Percentiles rank a stretch among this genome's conserved stretches.
phyloP scores from a whole-genome alignment of 2,113 vertebrate species.

The Mugil cephalus region DNA sequence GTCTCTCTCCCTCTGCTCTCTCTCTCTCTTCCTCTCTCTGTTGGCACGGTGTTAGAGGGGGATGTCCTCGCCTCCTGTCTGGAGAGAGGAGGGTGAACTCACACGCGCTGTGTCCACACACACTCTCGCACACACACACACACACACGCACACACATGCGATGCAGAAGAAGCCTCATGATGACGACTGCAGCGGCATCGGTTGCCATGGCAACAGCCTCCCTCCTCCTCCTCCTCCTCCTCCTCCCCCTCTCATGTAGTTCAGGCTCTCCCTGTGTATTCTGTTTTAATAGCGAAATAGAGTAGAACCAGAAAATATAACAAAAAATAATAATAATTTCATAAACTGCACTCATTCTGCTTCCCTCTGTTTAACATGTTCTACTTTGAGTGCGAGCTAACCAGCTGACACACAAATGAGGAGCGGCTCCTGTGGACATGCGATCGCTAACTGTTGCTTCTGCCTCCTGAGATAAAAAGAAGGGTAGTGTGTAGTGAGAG shows the following conservation, averaged over 20 bases:
- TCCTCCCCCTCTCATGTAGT: conserved; percentile 31
- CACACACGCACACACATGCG: conserved; percentile 44
- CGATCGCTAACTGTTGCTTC: conserved; percentile 75
- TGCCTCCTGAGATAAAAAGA: conserved; percentile 48
- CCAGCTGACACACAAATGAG: background rate
- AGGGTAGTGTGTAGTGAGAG: conserved; percentile 12
- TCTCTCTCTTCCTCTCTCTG: conserved; percentile 49
- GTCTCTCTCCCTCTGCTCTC: conserved; percentile 44
- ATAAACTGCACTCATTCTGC: background rate
- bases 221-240: conserved; percentile 9
- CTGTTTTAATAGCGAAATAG: conserved; percentile 55
- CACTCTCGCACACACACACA: conserved; percentile 26
- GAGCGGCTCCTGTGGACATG: conserved; percentile 17
- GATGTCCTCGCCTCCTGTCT: conserved; percentile 80
- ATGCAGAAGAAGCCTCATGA: conserved; percentile 72
- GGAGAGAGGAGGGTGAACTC: conserved; percentile 70
- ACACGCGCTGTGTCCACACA: conserved; percentile 42
- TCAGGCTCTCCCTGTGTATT: conserved; percentile 39
- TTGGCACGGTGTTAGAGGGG: conserved; percentile 74
- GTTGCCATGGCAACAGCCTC: conserved; percentile 77
- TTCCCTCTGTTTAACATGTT: background rate
- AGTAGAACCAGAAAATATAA: background rate
- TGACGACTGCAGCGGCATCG: conserved; percentile 67
- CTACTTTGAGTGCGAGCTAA: conserved; percentile 16
- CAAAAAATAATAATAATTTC: background rate